A percentile compares a stretch with the other conserved stretches of the same genome.
phyloP scores from a whole-genome alignment of 1,140 invertebrate genomes.

The Cyclina sinensis region DNA sequence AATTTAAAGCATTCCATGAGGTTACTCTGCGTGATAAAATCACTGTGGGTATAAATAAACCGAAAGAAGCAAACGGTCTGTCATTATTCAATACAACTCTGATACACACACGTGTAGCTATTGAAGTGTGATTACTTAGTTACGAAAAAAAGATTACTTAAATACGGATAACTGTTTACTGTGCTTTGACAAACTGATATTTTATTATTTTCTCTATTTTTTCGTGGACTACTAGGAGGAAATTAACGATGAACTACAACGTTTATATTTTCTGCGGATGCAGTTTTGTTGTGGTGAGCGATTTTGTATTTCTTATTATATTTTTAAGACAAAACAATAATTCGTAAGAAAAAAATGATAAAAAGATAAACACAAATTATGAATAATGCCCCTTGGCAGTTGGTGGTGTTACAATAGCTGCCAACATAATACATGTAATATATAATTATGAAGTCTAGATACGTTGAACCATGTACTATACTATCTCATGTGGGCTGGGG shows the following conservation, averaged over 20 bases:
- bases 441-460: too few relatives aligned
- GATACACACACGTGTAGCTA: not conserved
- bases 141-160: not conserved
- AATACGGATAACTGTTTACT: not conserved
- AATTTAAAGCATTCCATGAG: slow-evolving; percentile 44
- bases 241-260: not conserved
- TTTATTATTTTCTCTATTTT: too few relatives aligned
- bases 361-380: too few relatives aligned
- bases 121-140: not conserved
- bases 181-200: not conserved
- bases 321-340: not conserved
- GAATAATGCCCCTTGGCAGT: too few relatives aligned
- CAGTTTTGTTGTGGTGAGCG: not conserved
- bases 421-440: too few relatives aligned
- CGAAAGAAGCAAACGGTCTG: not conserved
- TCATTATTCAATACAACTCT: slow-evolving; percentile 22
- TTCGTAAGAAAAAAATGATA: too few relatives aligned
- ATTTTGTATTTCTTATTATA: not conserved
- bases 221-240: not conserved
- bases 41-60: slow-evolving; percentile 25
- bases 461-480: too few relatives aligned
- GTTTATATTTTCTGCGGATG: not conserved
- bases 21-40: slow-evolving; percentile 13
- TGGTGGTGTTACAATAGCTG: too few relatives aligned
- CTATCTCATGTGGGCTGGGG: too few relatives aligned